phyloP scores from a whole-genome alignment of 2,113 vertebrate genomes.

The Embiotoca jacksoni region DNA sequence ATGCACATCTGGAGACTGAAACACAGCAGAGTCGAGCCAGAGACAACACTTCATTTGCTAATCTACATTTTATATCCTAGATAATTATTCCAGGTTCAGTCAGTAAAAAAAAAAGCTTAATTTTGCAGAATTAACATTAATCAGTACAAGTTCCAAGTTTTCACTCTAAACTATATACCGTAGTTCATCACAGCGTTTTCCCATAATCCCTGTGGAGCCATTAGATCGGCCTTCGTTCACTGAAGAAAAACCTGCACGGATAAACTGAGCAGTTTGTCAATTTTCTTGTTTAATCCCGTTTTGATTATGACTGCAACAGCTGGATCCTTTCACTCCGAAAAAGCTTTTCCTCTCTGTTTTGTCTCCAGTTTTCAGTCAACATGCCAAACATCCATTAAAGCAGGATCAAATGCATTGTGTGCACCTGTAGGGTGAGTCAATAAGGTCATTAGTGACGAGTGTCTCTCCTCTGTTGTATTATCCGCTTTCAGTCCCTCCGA shows the following conservation, averaged over 20 bases:
- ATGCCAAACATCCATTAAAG: slow-evolving; percentile 20
- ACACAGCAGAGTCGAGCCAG: too few relatives aligned
- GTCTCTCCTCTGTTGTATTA: slow-evolving; percentile 9
- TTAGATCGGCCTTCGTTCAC: slow-evolving; percentile 34
- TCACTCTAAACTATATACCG: too few relatives aligned
- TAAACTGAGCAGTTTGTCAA: slow-evolving; percentile 10
- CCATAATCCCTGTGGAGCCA: background rate
- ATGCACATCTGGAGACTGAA: too few relatives aligned
- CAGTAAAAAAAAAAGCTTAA: background rate
- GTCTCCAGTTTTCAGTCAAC: slow-evolving; percentile 1
- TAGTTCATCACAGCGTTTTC: slow-evolving; percentile 13
- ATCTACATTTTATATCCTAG: background rate
- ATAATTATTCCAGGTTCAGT: background rate
- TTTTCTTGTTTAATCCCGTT: slow-evolving; percentile 9
- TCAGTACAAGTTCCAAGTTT: background rate
- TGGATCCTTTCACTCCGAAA: background rate
- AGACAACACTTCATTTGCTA: too few relatives aligned
- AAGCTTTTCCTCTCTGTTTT: background rate
- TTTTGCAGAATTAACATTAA: background rate
- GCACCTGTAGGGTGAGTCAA: slow-evolving; percentile 21
- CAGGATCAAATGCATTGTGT: slow-evolving; percentile 30
- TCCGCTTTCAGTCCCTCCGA: slow-evolving; percentile 11
- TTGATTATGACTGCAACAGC: slow-evolving; percentile 5
- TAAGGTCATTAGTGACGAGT: slow-evolving; percentile 34
- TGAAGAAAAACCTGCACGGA: slow-evolving; percentile 13